Evolutionary conservation across 2,888 invertebrate species (phyloP).

Genomic region (Coronaproctus castanopsis): DNA sequence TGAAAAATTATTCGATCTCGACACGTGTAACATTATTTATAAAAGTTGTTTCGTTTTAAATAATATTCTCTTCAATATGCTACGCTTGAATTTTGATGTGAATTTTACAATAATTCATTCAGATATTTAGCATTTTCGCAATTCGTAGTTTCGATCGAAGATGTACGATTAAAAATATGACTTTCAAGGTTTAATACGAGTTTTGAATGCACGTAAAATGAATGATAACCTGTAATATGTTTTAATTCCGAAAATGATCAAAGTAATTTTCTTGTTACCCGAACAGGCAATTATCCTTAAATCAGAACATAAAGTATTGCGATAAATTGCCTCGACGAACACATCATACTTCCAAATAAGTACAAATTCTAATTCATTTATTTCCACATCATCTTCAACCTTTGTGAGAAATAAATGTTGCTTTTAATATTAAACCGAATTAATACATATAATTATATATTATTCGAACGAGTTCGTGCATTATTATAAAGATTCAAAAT

Average conservation of each 20-base stretch:
- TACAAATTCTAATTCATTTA: slow-evolving; percentile 15
- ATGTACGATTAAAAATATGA: too few species aligned
- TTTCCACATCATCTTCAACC: slow-evolving; percentile 8
- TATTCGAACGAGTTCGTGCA: too few species aligned
- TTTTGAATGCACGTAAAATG: neutral
- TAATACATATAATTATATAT: too few species aligned
- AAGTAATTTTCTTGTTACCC: slow-evolving; percentile 25
- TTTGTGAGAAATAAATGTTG: too few species aligned
- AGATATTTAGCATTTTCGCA: neutral
- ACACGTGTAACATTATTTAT: too few species aligned
- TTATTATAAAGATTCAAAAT: too few species aligned
- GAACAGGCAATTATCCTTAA: slow-evolving; percentile 1
- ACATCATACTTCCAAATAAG: slow-evolving; percentile 15
- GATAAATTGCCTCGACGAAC: slow-evolving; percentile 11
- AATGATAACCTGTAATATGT: slow-evolving; percentile 30
- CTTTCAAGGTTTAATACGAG: too few species aligned
- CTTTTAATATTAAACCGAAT: too few species aligned
- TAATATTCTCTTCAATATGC: neutral
- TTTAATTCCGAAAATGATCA: slow-evolving; percentile 28
- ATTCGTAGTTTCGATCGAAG: too few species aligned
- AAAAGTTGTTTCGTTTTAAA: slow-evolving; percentile 3
- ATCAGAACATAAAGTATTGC: neutral
- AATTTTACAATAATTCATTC: slow-evolving; percentile 3
- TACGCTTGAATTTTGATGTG: neutral
- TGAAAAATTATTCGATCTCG: too few species aligned